Evolutionary conservation across 2,888 invertebrate species (phyloP), one percentile per base, ranked within the genome.

Genomic region (Drosophila melanosoma): DNA sequence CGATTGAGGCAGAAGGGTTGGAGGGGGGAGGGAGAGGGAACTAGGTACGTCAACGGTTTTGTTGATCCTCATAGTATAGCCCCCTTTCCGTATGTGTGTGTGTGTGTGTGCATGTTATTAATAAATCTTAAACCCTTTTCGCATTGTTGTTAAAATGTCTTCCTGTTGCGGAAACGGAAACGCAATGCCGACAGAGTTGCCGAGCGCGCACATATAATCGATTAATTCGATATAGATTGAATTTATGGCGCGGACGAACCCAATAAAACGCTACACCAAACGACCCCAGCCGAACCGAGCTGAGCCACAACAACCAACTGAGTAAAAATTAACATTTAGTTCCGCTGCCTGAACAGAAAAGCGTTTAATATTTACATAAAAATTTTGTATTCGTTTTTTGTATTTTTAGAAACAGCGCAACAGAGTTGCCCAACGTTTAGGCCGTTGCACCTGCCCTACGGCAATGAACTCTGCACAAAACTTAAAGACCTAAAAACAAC

Each of bases 221-320:
- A 92, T 92, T 92, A 92, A 93, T 92, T 93, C 91, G 91, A 92
- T 92, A 92, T 93, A 92, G 92, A 93, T 93, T 93, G 92, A 90
- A 93, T 91, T 92, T 90, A 92, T 92, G 87, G 90, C 83, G 84
- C 80, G 87, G 76, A 76, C 85, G 62, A 62, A 61, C 38, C 53
- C 40, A 53, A 40, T 62, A 60, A 62, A 57, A 70, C n/a, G 40
- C 29, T 57, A 57, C 42, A 57, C 57, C 42, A 40, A 17, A 10
- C 26, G 17, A 17, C 6, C 20, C 6, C 12, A 17, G 10, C 57
- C 29, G 17, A 15, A 0, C 20, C 1, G 23, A 15, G 3, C 29
- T 29, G 29, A 8, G 12, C 29, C 12, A 45, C 12, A 20, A 17
- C 53, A 10, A 26, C 42, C 38, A 53, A 17, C 49, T n/a, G 29